A percentile compares a stretch with the other conserved stretches of the same genome.
phyloP scores from a whole-genome alignment of 2,797 vertebrate genomes.

The Hylomyscus alleni region DNA sequence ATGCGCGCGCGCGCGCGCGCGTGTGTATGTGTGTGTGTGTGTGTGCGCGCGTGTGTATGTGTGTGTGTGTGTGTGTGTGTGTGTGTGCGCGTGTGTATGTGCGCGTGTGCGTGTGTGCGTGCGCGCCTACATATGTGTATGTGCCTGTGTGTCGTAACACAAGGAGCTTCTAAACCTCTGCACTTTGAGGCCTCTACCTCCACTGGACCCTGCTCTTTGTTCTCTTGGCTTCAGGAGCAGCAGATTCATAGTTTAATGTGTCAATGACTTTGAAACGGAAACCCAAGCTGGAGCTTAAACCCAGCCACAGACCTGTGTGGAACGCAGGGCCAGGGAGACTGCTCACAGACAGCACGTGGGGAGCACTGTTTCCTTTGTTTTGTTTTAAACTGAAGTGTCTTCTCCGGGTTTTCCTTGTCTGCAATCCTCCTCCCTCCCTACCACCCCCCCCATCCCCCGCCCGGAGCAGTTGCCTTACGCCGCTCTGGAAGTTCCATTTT shows the following conservation, averaged over 20 bases:
- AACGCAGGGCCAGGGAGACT: fast-evolving
- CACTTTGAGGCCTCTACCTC: fast-evolving
- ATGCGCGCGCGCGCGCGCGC: too few species aligned
- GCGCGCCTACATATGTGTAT: too few species aligned
- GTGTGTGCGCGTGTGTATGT: neutral
- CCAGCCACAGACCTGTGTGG: neutral
- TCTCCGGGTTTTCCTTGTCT: neutral
- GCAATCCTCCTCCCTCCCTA: fast-evolving
- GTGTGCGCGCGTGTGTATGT: neutral
- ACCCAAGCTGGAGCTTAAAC: fast-evolving
- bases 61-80: too few species aligned
- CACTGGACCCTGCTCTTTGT: neutral
- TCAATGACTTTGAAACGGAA: neutral
- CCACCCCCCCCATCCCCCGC: too few species aligned
- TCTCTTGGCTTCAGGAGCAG: neutral
- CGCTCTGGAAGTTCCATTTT: neutral
- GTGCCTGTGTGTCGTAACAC: fast-evolving
- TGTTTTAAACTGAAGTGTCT: neutral
- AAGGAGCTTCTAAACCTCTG: neutral
- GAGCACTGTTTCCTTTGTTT: neutral
- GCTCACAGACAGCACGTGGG: fast-evolving
- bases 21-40: neutral
- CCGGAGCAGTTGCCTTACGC: fast-evolving
- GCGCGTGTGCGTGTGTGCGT: neutral
- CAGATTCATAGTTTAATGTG: neutral